Conservation (phyloP, 2,888 invertebrate species). For the Drosophila multiciliata region DNA sequence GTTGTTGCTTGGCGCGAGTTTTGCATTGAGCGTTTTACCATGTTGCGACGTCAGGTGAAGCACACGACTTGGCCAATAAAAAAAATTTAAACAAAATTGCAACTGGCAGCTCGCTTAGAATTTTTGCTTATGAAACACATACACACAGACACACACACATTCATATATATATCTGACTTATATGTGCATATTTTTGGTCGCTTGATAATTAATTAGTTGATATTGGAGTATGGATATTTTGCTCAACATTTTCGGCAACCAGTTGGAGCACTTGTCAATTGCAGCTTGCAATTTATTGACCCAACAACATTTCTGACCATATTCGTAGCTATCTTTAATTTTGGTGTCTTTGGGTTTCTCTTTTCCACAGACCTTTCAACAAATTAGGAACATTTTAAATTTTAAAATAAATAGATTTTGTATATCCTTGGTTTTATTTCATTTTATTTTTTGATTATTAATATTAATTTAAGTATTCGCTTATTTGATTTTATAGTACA, state of each 20-base stretch:
- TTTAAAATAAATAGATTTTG: background rate
- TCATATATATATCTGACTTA: background rate
- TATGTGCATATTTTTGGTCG: constrained; percentile 50
- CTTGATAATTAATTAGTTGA: constrained; percentile 74
- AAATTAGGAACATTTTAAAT: background rate
- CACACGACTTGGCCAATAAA: constrained; percentile 45
- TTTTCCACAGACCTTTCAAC: no score
- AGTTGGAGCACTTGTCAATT: constrained; percentile 67
- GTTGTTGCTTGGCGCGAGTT: constrained; percentile 62
- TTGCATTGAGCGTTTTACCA: constrained; percentile 73
- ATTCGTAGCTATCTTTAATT: constrained; percentile 4
- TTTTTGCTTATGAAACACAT: constrained; percentile 44
- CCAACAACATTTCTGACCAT: constrained; percentile 22
- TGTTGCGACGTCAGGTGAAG: constrained; percentile 73
- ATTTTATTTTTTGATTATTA: background rate
- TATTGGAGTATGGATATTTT: constrained; percentile 48
- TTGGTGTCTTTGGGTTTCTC: background rate
- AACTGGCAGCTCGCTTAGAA: constrained; percentile 67
- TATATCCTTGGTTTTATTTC: background rate
- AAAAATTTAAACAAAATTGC: constrained; percentile 13
- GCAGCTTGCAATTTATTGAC: constrained; percentile 34
- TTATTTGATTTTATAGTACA: background rate
- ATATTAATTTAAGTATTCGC: background rate
- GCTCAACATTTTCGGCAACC: constrained; percentile 45
- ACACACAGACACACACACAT: constrained; percentile 31